Conservation (phyloP, 2,113 vertebrate genomes). For the Oxyruncus cristatus region DNA sequence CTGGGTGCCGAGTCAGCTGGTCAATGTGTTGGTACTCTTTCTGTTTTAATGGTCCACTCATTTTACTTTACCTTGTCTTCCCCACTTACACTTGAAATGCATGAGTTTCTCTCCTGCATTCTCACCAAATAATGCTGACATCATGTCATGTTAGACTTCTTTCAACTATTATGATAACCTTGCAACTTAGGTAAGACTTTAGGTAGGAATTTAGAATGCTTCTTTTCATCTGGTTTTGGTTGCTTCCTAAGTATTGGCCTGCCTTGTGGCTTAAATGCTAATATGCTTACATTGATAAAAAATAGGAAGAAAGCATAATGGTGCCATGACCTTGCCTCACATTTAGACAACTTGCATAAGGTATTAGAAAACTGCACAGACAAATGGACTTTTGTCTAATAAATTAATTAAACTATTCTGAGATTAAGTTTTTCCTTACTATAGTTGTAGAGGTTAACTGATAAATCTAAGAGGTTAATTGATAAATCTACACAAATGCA, state of each 20-base stretch:
- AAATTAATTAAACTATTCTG: conserved; percentile 11
- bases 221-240: background rate
- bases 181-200: background rate
- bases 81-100: background rate
- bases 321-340: background rate
- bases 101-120: background rate
- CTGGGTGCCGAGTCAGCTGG: background rate
- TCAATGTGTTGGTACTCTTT: background rate
- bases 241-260: background rate
- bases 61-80: background rate
- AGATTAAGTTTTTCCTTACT: conserved; percentile 10
- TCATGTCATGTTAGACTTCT: background rate
- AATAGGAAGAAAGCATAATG: background rate
- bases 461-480: conserved; percentile 34
- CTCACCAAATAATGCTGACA: background rate
- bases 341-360: background rate
- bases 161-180: background rate
- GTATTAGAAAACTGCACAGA: background rate
- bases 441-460: conserved; percentile 45
- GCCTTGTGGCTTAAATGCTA: background rate
- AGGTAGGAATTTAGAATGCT: background rate
- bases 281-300: background rate
- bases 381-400: background rate
- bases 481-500: conserved; percentile 10
- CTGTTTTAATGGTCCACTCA: background rate